Conservation (phyloP, 2,113 vertebrate species). For the Uria aalge region DNA sequence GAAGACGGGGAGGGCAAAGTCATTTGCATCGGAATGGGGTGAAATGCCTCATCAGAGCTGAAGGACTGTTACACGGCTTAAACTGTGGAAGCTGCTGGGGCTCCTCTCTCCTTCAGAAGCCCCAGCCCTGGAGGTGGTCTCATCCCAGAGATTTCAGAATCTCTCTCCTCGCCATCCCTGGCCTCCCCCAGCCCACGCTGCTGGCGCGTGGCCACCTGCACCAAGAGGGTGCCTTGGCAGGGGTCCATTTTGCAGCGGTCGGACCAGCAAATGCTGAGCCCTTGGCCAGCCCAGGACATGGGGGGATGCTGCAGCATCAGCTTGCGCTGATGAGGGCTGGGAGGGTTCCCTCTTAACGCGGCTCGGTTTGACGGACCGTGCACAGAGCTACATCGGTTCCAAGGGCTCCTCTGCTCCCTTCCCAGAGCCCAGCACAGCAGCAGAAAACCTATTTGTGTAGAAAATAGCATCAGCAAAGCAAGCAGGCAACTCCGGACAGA, state of each 20-base stretch:
- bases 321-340: background rate
- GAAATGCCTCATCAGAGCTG: background rate
- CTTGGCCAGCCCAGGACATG: background rate
- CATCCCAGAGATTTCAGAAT: background rate
- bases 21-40: background rate
- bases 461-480: background rate
- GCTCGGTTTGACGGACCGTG: background rate
- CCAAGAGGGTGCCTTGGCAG: background rate
- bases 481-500: background rate
- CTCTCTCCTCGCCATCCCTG: background rate
- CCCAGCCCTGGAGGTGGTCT: background rate
- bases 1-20: background rate
- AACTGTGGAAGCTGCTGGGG: background rate
- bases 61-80: background rate
- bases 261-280: background rate
- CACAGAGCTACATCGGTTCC: background rate
- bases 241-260: background rate
- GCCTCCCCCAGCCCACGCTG: background rate
- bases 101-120: background rate
- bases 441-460: background rate
- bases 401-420: background rate
- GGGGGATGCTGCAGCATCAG: background rate
- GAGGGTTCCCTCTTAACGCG: background rate
- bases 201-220: background rate
- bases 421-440: background rate